Conservation (phyloP, 2,797 vertebrate species). For the Helostoma temminkii region DNA sequence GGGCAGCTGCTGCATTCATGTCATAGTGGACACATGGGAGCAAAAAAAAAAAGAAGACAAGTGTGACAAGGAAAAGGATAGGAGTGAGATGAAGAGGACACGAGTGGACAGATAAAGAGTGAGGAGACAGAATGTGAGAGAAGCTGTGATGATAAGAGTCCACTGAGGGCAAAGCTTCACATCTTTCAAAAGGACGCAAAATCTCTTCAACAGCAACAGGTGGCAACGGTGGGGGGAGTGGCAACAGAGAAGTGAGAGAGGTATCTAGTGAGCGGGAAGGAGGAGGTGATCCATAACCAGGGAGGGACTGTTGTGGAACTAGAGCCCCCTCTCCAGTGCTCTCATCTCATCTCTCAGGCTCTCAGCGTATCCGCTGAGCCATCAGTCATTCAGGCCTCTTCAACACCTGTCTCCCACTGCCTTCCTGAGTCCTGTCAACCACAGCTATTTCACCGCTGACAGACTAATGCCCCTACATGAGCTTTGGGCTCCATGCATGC, state of each 20-base stretch:
- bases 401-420: conserved; percentile 74
- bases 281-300: conserved; percentile 13
- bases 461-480: conserved; percentile 67
- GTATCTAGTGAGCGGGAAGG: conserved; percentile 42
- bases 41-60: conserved; percentile 14
- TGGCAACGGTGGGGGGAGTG: conserved; percentile 42
- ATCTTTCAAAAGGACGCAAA: conserved; percentile 15
- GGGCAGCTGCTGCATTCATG: conserved; percentile 64
- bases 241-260: conserved; percentile 9
- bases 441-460: conserved; percentile 68
- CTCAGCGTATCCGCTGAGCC: conserved; percentile 64
- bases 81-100: conserved; percentile 26
- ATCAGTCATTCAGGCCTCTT: conserved; percentile 72
- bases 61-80: conserved; percentile 18
- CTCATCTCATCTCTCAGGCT: conserved; percentile 50
- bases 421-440: conserved; percentile 78
- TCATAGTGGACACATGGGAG: conserved; percentile 35
- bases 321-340: conserved; percentile 53
- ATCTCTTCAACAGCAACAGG: conserved; percentile 64
- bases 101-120: conserved; percentile 8
- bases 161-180: background rate
- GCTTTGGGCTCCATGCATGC: conserved; percentile 34
- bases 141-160: conserved; percentile 1
- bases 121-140: conserved; percentile 29
- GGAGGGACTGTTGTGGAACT: conserved; percentile 57